Conservation (phyloP, 1,140 invertebrate species). For the Uloborus diversus region DNA sequence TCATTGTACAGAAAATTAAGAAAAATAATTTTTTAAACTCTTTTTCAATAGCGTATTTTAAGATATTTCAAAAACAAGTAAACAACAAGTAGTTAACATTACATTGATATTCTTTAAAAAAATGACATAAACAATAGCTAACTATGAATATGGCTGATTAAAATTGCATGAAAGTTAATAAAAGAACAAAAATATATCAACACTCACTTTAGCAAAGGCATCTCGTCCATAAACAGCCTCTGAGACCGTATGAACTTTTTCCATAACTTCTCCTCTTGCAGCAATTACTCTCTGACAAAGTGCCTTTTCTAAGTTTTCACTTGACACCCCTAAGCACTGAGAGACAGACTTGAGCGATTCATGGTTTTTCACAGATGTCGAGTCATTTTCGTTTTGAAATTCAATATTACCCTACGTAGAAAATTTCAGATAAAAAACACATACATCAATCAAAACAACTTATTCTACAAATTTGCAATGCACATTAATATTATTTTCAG, state of each 20-base stretch:
- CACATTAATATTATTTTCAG: too few species aligned
- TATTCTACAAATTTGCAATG: neutral
- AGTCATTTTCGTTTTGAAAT: constrained; percentile 37
- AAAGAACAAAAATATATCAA: neutral
- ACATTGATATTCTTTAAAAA: too few species aligned
- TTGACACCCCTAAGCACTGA: constrained; percentile 77
- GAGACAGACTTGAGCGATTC: constrained; percentile 74
- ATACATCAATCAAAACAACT: neutral
- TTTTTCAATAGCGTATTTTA: too few species aligned
- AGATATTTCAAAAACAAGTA: too few species aligned
- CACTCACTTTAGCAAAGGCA: constrained; percentile 84
- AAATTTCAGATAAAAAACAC: neutral
- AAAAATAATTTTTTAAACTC: too few species aligned
- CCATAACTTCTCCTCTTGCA: constrained; percentile 91
- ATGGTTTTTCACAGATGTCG: constrained; percentile 73
- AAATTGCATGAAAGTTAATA: neutral
- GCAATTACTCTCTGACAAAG: constrained; percentile 89
- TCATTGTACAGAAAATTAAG: too few species aligned
- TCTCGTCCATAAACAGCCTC: constrained; percentile 92
- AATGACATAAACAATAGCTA: too few species aligned
- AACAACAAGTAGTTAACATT: too few species aligned
- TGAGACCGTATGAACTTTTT: constrained; percentile 84
- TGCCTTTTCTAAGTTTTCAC: constrained; percentile 76
- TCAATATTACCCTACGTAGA: constrained; percentile 46
- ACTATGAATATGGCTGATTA: too few species aligned